Conservation (phyloP, 2,888 invertebrate species). For the Mesorhabditis spiculigera region DNA sequence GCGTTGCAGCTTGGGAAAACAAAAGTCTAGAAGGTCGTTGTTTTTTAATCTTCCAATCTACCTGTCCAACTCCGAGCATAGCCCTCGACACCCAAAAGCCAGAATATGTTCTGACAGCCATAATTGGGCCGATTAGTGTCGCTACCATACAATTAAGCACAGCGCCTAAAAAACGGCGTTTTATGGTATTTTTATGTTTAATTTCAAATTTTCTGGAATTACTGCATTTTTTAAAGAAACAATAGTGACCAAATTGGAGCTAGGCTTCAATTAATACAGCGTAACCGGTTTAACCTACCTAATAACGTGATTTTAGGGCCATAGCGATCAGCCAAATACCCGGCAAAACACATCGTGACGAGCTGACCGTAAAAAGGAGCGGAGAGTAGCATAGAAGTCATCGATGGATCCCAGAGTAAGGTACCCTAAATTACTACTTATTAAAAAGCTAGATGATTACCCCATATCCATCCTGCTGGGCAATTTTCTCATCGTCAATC, state of each 20-base stretch:
- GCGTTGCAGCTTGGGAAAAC: conserved; percentile 41
- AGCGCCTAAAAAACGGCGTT: not conserved
- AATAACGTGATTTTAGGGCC: not conserved
- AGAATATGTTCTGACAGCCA: not conserved
- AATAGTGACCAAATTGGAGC: too few relatives aligned
- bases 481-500: conserved; percentile 4
- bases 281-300: not conserved
- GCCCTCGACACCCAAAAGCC: not conserved
- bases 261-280: too few relatives aligned
- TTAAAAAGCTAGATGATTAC: not conserved
- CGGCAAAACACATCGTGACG: not conserved
- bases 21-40: conserved; percentile 24
- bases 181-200: not conserved
- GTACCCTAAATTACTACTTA: not conserved
- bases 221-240: too few relatives aligned
- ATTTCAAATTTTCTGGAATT: too few relatives aligned
- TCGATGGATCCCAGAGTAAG: not conserved
- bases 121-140: not conserved
- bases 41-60: not conserved
- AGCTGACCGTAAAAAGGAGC: conserved; percentile 5
- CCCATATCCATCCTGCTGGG: not conserved
- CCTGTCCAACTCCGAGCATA: conserved; percentile 3
- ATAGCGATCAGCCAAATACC: conserved; percentile 4
- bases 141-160: not conserved
- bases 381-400: not conserved